Conservation (phyloP, 2,797 vertebrate species). For the Megalops cyprinoides region DNA sequence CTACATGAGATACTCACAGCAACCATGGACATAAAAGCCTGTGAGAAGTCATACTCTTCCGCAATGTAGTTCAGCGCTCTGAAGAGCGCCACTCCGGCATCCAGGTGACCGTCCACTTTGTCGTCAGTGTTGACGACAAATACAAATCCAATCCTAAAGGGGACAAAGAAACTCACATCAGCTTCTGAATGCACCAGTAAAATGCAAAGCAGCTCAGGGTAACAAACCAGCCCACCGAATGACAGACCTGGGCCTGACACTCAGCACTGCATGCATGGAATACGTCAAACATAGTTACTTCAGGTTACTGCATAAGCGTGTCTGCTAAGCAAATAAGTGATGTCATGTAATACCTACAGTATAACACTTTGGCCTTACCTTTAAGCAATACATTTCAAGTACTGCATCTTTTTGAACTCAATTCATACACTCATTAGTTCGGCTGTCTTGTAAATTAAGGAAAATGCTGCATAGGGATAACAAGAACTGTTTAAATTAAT, state of each 20-base stretch:
- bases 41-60: constrained; percentile 81
- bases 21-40: constrained; percentile 83
- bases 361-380: too few species aligned
- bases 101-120: constrained; percentile 80
- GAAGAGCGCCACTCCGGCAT: constrained; percentile 88
- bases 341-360: too few species aligned
- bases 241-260: background rate
- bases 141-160: constrained; percentile 91
- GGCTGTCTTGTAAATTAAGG: too few species aligned
- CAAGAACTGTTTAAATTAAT: too few species aligned
- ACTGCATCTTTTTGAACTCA: too few species aligned
- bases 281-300: background rate
- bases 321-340: too few species aligned
- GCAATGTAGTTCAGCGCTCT: constrained; percentile 87
- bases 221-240: background rate
- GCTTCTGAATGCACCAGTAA: background rate
- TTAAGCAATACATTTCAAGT: too few species aligned
- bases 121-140: constrained; percentile 87
- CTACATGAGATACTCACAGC: constrained; percentile 78
- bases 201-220: background rate
- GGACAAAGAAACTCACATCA: background rate
- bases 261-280: background rate
- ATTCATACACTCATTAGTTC: too few species aligned
- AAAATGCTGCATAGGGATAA: too few species aligned
- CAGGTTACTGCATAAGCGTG: too few species aligned